A percentile compares a stretch with the other conserved stretches of the same genome.
These are phyloP conservation scores for Oceanodroma tethys DNA, from an alignment of 2,113 vertebrate genomes.

Conservation along the genomic window DNA sequence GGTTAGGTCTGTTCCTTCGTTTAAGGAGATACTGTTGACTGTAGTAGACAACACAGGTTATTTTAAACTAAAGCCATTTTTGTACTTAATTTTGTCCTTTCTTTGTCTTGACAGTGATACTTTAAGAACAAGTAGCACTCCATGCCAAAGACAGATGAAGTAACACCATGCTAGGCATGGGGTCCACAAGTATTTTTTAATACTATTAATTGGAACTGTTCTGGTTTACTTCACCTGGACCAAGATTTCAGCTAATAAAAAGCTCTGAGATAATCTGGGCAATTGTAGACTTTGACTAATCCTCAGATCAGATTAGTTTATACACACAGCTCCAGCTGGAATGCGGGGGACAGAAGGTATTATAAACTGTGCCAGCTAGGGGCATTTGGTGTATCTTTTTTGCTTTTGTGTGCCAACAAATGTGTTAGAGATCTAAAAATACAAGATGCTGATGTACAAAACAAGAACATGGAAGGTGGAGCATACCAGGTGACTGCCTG, in stretches of 20 bases:
- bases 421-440: not conserved
- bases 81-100: not conserved
- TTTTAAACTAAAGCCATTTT: not conserved
- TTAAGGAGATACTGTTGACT: not conserved
- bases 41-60: not conserved
- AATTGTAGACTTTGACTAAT: not conserved
- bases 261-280: not conserved
- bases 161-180: not conserved
- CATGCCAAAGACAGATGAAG: not conserved
- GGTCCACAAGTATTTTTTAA: not conserved
- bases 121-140: not conserved
- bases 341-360: rapidly evolving
- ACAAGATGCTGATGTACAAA: not conserved
- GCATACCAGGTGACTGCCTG: not conserved
- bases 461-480: not conserved
- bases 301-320: not conserved
- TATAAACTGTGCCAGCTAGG: not conserved
- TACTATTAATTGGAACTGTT: not conserved
- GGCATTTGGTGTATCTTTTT: not conserved
- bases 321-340: not conserved
- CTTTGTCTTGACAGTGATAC: not conserved
- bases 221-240: not conserved
- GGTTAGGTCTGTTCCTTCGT: not conserved
- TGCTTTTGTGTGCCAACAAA: not conserved
- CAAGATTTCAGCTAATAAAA: not conserved